Evolutionary conservation across 2,888 invertebrate species (phyloP).

Genomic region (Calameuta idolon): DNA sequence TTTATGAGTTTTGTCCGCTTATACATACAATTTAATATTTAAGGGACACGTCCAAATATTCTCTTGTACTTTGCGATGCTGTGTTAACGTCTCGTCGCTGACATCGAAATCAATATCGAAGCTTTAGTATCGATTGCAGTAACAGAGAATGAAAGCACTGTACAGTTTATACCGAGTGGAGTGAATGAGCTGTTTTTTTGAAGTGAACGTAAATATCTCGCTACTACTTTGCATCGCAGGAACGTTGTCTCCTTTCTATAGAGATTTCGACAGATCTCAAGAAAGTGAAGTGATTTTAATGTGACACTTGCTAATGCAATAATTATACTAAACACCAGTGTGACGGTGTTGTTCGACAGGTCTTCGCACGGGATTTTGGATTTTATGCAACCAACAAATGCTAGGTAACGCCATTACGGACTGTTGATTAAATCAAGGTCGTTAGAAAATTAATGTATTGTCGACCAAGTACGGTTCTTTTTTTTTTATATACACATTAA

Average conservation of each 20-base stretch:
- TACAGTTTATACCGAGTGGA: background rate
- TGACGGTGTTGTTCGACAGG: constrained; percentile 59
- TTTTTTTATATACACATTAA: background rate
- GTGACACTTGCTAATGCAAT: constrained; percentile 40
- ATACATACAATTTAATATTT: background rate
- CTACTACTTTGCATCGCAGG: background rate
- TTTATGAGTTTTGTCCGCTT: background rate
- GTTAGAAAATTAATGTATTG: background rate
- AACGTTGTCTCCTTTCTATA: background rate
- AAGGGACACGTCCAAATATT: background rate
- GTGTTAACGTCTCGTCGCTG: background rate
- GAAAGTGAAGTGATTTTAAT: background rate
- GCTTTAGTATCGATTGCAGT: background rate
- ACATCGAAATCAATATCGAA: background rate
- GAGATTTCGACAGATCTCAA: background rate
- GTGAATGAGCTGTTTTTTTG: background rate
- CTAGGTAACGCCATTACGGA: constrained; percentile 45
- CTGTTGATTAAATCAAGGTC: background rate
- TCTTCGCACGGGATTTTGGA: constrained; percentile 61
- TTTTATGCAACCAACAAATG: constrained; percentile 55
- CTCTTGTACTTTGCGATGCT: background rate
- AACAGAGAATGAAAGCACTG: background rate
- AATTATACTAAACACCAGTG: constrained; percentile 51
- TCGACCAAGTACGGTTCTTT: background rate
- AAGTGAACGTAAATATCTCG: background rate